Conservation (phyloP, 2,113 vertebrate genomes). For the Chionodraco myersi region DNA sequence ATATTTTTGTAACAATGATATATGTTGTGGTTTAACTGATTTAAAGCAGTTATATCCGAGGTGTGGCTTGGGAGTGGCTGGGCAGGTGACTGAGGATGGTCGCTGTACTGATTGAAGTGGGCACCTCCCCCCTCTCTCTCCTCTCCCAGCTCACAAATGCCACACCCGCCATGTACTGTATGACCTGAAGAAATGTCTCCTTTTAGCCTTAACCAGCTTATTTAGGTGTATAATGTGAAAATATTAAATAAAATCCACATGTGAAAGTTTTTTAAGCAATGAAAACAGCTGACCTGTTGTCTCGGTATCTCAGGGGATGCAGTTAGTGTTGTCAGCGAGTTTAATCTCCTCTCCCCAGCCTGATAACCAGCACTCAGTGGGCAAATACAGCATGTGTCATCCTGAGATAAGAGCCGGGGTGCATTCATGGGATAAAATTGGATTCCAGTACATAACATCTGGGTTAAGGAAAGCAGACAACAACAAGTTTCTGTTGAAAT, state of each 20-base stretch:
- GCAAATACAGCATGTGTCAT: slow-evolving; percentile 28
- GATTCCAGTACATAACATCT: slow-evolving; percentile 32
- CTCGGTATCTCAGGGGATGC: slow-evolving; percentile 10
- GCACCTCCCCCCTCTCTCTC: slow-evolving; percentile 69
- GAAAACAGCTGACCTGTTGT: slow-evolving; percentile 2
- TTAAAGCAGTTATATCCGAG: not conserved
- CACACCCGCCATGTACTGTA: not conserved
- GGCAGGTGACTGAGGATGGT: slow-evolving; percentile 66
- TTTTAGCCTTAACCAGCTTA: slow-evolving; percentile 3
- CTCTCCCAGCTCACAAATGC: slow-evolving; percentile 67
- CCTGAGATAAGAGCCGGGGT: slow-evolving; percentile 26
- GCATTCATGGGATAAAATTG: slow-evolving; percentile 19
- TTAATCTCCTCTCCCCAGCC: slow-evolving; percentile 27
- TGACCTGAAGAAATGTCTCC: not conserved
- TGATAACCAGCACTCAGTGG: slow-evolving; percentile 41
- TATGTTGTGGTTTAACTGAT: not conserved
- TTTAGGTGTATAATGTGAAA: not conserved
- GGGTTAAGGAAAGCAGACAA: slow-evolving; percentile 11
- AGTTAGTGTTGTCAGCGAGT: slow-evolving; percentile 28
- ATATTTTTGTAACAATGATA: not conserved
- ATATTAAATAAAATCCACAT: not conserved
- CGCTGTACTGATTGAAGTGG: slow-evolving; percentile 49
- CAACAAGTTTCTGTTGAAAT: not conserved
- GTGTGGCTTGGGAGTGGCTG: slow-evolving; percentile 64
- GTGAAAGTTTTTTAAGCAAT: slow-evolving; percentile 8